phyloP scores from a whole-genome alignment of 1,140 invertebrate genomes.

The Melanaphis sacchari region DNA sequence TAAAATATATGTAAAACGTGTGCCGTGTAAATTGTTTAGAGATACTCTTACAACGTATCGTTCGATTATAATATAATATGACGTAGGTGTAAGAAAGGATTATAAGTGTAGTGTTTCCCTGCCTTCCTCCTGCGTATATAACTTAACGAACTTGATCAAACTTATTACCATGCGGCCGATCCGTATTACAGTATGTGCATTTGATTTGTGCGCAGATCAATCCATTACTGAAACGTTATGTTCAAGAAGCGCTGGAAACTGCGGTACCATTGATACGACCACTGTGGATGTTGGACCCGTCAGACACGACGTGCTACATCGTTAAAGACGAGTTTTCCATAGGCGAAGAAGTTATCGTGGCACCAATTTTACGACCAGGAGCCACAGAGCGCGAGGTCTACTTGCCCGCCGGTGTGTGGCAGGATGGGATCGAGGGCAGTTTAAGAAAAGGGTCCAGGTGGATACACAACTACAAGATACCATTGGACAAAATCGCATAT shows the following conservation, averaged over 20 bases:
- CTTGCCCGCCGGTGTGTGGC: slow-evolving; percentile 86
- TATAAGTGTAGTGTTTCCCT: too few relatives aligned
- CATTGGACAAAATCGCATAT: slow-evolving; percentile 80
- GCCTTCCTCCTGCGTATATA: background rate
- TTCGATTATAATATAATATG: background rate
- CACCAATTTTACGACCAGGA: slow-evolving; percentile 80
- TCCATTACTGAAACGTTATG: slow-evolving; percentile 77
- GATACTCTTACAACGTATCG: background rate
- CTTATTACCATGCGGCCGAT: background rate
- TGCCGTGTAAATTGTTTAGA: background rate
- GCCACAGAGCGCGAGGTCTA: slow-evolving; percentile 76
- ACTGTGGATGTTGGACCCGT: slow-evolving; percentile 89
- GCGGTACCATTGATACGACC: slow-evolving; percentile 87
- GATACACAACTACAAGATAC: slow-evolving; percentile 86
- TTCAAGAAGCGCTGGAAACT: slow-evolving; percentile 76
- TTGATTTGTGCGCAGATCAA: slow-evolving; percentile 67
- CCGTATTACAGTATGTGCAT: background rate
- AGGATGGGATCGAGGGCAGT: slow-evolving; percentile 85
- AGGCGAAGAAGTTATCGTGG: slow-evolving; percentile 89
- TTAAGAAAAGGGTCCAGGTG: slow-evolving; percentile 84
- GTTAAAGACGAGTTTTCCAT: slow-evolving; percentile 90
- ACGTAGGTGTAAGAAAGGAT: background rate
- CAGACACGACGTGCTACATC: slow-evolving; percentile 78
- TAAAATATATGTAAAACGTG: background rate
- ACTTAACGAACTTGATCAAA: background rate